Evolutionary conservation across 2,113 vertebrate species (phyloP), one percentile per base, ranked within the genome.

Genomic region (Budorcas taxicolor): DNA sequence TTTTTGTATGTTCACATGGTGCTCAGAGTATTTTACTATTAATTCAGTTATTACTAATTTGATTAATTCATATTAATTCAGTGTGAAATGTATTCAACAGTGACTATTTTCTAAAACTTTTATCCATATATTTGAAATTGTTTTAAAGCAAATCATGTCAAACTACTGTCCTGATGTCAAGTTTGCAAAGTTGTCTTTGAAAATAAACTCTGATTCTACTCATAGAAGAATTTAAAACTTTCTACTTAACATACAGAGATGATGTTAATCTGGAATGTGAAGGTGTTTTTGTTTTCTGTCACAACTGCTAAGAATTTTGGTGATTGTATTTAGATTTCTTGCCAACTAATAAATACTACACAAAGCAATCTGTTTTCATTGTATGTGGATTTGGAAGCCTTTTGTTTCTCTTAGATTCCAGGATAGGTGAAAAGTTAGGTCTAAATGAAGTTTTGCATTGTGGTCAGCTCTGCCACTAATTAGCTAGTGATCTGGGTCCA

Each of bases 261-360:
- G 2, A 85, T 76, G 6, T 81, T 96, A 88, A 96, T 93, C 40
- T 85, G 21, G 74, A 36, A 82, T 52, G 1, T 83, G 13, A 53
- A 94, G 58, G 15, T 58, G 25, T n/a, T 91, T 89, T 89, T 82
- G 55, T 87, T 95, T 95, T 88, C 31, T 86, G 52, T 83, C 83
- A 95, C 36, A 82, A 40, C 45, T 60, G 27, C 29, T 97, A 67
- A 97, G 43, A 91, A 76, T 29, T 82, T 47, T 95, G 5, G 15
- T 93, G 76, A 95, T 87, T 92, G 5, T 87, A 93, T 57, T 78
- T 92, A 86, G 58, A 82, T 82, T 92, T 90, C 96, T 71, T 82
- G 47, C 36, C 96, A 93, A 91, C 21, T 91, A 97, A 98, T 93
- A 97, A 98, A 97, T 19, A 86, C n/a, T 85, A 91, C 31, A 40